phyloP scores from a whole-genome alignment of 2,797 vertebrate genomes.

The Rhinella marina region DNA sequence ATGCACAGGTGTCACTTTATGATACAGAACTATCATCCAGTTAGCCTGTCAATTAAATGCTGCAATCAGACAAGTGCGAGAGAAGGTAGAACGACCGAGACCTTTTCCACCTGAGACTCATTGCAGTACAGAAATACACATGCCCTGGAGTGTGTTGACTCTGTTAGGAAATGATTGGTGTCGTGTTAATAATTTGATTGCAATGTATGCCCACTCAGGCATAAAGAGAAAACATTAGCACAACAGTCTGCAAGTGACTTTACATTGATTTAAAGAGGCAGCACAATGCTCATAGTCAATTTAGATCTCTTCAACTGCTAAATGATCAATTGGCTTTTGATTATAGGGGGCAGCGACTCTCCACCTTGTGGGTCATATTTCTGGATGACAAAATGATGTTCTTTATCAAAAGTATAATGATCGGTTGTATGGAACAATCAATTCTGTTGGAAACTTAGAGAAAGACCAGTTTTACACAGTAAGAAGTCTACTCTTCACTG shows the following conservation, averaged over 20 bases:
- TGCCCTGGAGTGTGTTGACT: constrained; percentile 51
- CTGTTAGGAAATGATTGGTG: constrained; percentile 60
- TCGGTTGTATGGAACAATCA: background rate
- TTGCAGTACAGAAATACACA: constrained; percentile 52
- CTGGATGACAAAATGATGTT: background rate
- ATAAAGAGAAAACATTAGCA: constrained; percentile 60
- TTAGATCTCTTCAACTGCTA: constrained; percentile 45
- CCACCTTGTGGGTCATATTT: background rate
- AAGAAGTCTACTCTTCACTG: background rate
- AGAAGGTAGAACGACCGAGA: constrained; percentile 34
- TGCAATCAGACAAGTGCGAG: constrained; percentile 45
- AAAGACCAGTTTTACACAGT: background rate
- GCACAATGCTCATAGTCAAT: constrained; percentile 48
- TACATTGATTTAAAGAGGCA: constrained; percentile 62
- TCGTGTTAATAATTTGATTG: constrained; percentile 61
- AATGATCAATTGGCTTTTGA: constrained; percentile 49
- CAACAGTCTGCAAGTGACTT: constrained; percentile 54
- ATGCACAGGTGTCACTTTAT: constrained; percentile 37
- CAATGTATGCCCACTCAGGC: constrained; percentile 56
- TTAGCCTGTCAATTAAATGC: constrained; percentile 25
- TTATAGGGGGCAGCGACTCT: constrained; percentile 24
- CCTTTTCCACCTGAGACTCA: constrained; percentile 54
- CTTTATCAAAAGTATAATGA: constrained; percentile 29
- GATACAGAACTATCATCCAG: constrained; percentile 31
- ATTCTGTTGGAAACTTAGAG: constrained; percentile 23